Evolutionary conservation across 2,113 vertebrate species (phyloP).

Genomic region (Tringa solitaria): DNA sequence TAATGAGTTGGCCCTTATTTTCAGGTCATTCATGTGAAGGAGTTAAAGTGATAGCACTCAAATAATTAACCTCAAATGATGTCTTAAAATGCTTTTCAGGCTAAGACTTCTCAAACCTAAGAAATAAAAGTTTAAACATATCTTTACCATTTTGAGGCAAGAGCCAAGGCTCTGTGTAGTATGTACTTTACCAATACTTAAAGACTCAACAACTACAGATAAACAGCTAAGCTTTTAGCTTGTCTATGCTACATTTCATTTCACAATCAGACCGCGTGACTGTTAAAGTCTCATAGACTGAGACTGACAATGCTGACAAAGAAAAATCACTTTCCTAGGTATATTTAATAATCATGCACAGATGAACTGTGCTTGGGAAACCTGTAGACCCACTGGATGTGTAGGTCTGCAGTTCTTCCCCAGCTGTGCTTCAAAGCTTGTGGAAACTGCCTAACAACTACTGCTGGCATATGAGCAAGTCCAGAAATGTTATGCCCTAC

Average conservation of each 20-base stretch:
- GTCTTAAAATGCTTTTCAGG: neutral
- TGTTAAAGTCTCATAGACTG: neutral
- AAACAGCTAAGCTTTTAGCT: neutral
- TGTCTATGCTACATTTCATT: neutral
- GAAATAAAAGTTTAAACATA: neutral
- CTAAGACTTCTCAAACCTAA: neutral
- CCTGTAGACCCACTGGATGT: neutral
- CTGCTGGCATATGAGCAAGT: neutral
- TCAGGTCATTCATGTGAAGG: neutral
- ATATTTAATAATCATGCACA: neutral
- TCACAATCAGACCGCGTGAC: neutral
- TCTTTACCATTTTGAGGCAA: neutral
- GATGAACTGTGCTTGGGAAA: neutral
- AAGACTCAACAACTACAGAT: neutral
- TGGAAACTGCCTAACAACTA: neutral
- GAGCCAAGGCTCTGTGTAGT: neutral
- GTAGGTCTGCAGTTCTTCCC: neutral
- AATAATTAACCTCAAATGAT: neutral
- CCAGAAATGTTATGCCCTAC: neutral
- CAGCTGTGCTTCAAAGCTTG: neutral
- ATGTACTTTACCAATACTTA: neutral
- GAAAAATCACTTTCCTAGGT: neutral
- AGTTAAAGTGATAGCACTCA: neutral
- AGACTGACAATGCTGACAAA: neutral
- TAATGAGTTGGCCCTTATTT: neutral